These are phyloP conservation scores for Mesitornis unicolor DNA, from an alignment of 2,113 vertebrate species.

Conservation along the genomic window DNA sequence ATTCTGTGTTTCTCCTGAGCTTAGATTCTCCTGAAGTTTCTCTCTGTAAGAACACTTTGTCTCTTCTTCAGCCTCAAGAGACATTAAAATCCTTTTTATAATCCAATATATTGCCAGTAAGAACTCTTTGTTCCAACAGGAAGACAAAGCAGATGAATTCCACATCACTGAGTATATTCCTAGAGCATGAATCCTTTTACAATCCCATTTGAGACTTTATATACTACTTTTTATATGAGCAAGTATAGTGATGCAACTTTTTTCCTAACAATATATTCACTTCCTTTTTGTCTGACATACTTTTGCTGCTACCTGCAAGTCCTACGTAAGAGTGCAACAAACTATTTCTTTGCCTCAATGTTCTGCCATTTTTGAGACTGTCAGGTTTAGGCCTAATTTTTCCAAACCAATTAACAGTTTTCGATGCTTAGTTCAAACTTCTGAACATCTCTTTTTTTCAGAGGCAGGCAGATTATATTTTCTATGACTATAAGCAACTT, in stretches of 20 bases:
- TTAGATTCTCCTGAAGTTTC: not conserved
- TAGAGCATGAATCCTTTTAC: slow-evolving; percentile 5
- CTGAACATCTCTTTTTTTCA: not conserved
- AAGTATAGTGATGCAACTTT: not conserved
- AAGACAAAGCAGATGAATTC: slow-evolving; percentile 15
- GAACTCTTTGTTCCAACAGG: not conserved
- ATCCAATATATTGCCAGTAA: not conserved
- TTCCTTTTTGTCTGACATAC: not conserved
- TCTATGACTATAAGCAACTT: not conserved
- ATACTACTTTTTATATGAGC: not conserved
- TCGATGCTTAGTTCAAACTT: not conserved
- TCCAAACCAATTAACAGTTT: not conserved
- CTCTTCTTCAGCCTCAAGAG: not conserved
- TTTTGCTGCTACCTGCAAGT: not conserved
- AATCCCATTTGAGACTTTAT: not conserved
- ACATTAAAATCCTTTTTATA: slow-evolving; percentile 11
- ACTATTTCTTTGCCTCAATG: not conserved
- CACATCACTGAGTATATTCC: not conserved
- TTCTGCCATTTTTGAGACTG: not conserved
- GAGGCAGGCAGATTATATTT: not conserved
- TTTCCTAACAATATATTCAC: not conserved
- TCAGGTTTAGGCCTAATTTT: not conserved
- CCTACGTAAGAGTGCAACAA: not conserved
- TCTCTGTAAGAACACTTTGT: not conserved
- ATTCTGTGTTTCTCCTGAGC: not conserved